Base-by-base conservation (phyloP, 2,888 invertebrate genomes). In the Microplitis manilae region DNA sequence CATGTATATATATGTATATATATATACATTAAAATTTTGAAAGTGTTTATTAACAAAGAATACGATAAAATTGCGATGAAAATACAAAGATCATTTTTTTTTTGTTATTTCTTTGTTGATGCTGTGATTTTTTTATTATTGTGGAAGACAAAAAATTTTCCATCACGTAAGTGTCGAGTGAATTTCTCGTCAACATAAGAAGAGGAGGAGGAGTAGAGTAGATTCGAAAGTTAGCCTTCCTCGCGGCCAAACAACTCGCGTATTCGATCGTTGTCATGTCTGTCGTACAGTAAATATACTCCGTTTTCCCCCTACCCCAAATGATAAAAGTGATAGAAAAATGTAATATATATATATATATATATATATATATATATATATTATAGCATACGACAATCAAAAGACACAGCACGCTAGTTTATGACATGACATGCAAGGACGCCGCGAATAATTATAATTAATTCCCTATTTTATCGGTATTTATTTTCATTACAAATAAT, bases 141-240 rank as follows among this genome's bases (percentile, higher is more conserved):
- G 40, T 60, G 67, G 38, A 82, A 81, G 79, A 73, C 81, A 82
- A 77, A 79, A 85, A 83, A 86, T 84, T 87, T 87, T 87, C 84
- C 86, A 86, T 84, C 81, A 77, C 83, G 79, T 81, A 80, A 73
- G 75, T 64, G 76, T 76, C 82, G 83, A 85, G 81, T 85, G 83
- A 86, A 87, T 86, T 86, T 85, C 86, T 85, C 83, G 81, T 15
- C 17, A 8, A 38, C 39, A 38, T 5, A 9, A 59, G 60, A 59
- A 67, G 70, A 70, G 13, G 68, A 61, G 74, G 68, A 76, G 77
- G 67, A 65, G 71, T 69, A 79, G 76, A 79, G 79, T 80, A 79
- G 76, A 82, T 82, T 82, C 80, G 78, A 78, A 78, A 78, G 77
- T 77, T 70, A 70, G 69, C 61, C 74, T 74, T 64, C 61, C 68